Percentiles rank a stretch among this genome's conserved stretches.
Evolutionary conservation across 2,888 invertebrate genomes (phyloP).

Genomic region (Eupithecia insigniata): DNA sequence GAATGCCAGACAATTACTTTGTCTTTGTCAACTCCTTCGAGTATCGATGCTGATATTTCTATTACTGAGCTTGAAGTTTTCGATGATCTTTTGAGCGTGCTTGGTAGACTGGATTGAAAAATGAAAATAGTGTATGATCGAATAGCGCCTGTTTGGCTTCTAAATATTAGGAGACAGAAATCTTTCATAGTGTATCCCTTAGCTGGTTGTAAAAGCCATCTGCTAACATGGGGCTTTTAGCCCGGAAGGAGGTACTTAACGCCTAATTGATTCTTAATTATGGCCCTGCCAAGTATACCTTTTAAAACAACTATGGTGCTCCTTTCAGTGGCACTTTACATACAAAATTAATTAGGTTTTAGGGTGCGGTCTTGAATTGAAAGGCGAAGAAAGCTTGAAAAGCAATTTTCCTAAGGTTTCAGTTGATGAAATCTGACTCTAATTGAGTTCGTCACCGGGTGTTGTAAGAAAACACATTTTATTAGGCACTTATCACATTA

Average conservation of each 20-base stretch:
- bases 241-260: not conserved
- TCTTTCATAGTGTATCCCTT: not conserved
- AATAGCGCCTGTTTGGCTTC: not conserved
- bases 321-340: constrained; percentile 13
- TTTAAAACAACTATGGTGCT: constrained; percentile 15
- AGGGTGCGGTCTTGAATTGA: constrained; percentile 26
- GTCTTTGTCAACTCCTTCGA: constrained; percentile 71
- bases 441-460: constrained; percentile 20
- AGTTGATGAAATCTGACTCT: constrained; percentile 26
- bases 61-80: constrained; percentile 59
- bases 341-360: constrained; percentile 29
- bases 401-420: constrained; percentile 31
- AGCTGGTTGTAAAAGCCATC: not conserved
- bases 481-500: constrained; percentile 9
- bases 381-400: constrained; percentile 30
- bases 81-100: constrained; percentile 25
- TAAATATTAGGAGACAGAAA: not conserved
- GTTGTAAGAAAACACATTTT: constrained; percentile 13
- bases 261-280: constrained; percentile 22
- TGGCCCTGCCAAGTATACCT: constrained; percentile 12
- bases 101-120: constrained; percentile 15
- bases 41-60: constrained; percentile 71
- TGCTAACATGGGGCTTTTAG: not conserved
- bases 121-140: not conserved
- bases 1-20: constrained; percentile 74